Evolutionary conservation across 2,113 vertebrate species (phyloP).

Genomic region (Hylia prasina): DNA sequence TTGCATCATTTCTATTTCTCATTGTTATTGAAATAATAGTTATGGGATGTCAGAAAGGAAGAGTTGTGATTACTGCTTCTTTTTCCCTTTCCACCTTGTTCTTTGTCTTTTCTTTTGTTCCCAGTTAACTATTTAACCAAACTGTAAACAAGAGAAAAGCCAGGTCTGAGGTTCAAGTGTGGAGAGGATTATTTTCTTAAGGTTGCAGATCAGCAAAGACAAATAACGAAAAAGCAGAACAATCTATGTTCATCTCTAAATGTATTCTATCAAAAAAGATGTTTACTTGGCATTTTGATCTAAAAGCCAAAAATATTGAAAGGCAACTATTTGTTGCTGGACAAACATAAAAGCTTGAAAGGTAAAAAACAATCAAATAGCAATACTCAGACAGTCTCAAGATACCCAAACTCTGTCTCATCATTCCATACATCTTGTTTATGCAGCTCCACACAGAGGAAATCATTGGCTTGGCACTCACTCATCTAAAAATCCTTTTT

Average conservation of each 20-base stretch:
- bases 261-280: neutral
- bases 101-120: neutral
- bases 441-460: neutral
- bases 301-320: neutral
- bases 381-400: neutral
- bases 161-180: neutral
- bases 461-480: neutral
- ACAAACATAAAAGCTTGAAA: neutral
- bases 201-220: neutral
- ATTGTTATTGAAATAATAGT: neutral
- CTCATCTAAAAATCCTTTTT: neutral
- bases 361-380: neutral
- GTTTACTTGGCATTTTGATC: neutral
- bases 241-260: neutral
- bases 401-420: neutral
- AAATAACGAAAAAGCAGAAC: neutral
- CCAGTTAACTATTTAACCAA: neutral
- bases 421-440: neutral
- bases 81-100: neutral
- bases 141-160: neutral
- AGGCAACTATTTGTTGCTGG: neutral
- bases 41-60: neutral
- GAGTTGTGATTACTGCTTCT: neutral
- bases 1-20: neutral
- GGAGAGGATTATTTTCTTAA: conserved; percentile 15